Base-by-base conservation (phyloP, 2,113 vertebrate genomes). In the Nibea coibor region DNA sequence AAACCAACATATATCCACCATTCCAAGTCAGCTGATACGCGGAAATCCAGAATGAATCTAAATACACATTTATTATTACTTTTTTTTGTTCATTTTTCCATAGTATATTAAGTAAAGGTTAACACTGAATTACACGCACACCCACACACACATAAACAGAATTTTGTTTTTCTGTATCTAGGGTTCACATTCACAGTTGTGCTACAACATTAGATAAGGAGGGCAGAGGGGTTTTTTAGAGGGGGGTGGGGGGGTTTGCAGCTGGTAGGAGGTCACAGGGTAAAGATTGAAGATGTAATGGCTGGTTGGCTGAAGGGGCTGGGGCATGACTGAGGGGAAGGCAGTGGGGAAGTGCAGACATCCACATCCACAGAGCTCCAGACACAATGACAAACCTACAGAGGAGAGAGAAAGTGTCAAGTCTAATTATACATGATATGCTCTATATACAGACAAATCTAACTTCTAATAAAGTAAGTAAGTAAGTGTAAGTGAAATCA, bases 151-250 rank as follows among this genome's bases (percentile, higher is more conserved):
- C 87, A 72, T 87, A 89, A 94, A 95, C 92, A 14, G 89, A 95
- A 85, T 82, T 87, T 65, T 63, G 76, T 75, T 91, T 86, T 92
- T 91, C 85, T 93, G 89, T 90, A 91, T 95, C 97, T 97, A 97
- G 95, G 93, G 95, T 95, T 97, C 96, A 98, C 97, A 95, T 97
- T 97, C 97, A 99, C 98, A 94, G 96, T 96, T 97, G 97, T 96
- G 97, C 96, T 98, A 98, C 97, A 94, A 97, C 96, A 88, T 96
- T 97, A 96, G 94, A 96, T 96, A 95, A 91, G 87, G 76, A 74
- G 77, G 88, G 56, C 11, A 59, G 78, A 35, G 17, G 43, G 51
- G 17, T 14, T 70, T 89, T 89, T 92, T 91, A 26, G 24, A 26
- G 24, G 24, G 24, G 24, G 24, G 87, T 91, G 51, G 31, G 94